Percentiles rank a stretch among this genome's conserved stretches.
Evolutionary conservation across 1,140 invertebrate species (phyloP).

Genomic region (Achroia grisella): DNA sequence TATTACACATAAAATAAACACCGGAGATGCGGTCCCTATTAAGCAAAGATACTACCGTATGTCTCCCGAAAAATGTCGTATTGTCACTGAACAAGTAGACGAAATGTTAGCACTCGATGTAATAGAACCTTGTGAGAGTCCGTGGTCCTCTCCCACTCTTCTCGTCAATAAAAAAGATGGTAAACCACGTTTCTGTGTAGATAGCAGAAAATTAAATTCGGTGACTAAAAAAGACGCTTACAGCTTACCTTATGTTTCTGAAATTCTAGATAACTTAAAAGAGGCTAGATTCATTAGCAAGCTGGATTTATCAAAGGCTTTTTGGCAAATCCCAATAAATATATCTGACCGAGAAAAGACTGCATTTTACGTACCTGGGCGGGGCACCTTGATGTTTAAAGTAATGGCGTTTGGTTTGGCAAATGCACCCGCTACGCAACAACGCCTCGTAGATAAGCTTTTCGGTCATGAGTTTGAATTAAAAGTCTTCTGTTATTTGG

Average conservation of each 20-base stretch:
- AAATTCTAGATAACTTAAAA: slow-evolving; percentile 26
- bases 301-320: slow-evolving; percentile 13
- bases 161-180: slow-evolving; percentile 15
- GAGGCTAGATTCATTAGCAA: slow-evolving; percentile 16
- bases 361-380: neutral
- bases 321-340: slow-evolving; percentile 6
- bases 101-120: slow-evolving; percentile 11
- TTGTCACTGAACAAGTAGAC: slow-evolving; percentile 9
- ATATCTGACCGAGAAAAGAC: neutral
- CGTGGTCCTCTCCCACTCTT: slow-evolving; percentile 19
- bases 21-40: slow-evolving; percentile 5
- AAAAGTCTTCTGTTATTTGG: slow-evolving; percentile 47
- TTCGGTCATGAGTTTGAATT: slow-evolving; percentile 21
- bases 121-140: slow-evolving; percentile 6
- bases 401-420: neutral
- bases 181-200: slow-evolving; percentile 25
- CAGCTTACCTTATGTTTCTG: slow-evolving; percentile 23
- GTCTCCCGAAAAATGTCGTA: slow-evolving; percentile 10
- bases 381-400: neutral
- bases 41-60: slow-evolving; percentile 8
- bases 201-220: slow-evolving; percentile 33
- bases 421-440: slow-evolving; percentile 23
- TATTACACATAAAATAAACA: slow-evolving; percentile 10
- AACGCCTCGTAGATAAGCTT: slow-evolving; percentile 16
- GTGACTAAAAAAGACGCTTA: slow-evolving; percentile 32